These are phyloP conservation scores for Ochropleura plecta DNA, from an alignment of 2,888 invertebrate genomes.

Conservation along the genomic window DNA sequence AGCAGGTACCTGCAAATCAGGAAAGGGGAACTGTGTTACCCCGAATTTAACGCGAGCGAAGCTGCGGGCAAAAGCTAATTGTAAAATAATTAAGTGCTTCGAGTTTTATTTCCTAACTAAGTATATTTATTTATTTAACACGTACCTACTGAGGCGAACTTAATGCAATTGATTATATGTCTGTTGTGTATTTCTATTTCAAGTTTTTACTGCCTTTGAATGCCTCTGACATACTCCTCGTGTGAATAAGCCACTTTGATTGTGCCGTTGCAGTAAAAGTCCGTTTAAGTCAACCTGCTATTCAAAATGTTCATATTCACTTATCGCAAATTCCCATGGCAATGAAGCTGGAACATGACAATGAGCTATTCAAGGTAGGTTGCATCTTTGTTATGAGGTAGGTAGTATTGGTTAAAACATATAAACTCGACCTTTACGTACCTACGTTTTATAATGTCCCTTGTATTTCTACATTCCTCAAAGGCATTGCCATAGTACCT, in stretches of 20 bases:
- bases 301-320: background rate
- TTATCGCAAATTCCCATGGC: slow-evolving; percentile 19
- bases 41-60: too few species aligned
- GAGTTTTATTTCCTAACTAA: too few species aligned
- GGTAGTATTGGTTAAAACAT: background rate
- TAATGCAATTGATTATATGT: too few species aligned
- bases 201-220: background rate
- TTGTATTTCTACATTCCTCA: background rate
- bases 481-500: background rate
- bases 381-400: slow-evolving; percentile 2
- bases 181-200: background rate
- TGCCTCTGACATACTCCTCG: background rate
- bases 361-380: slow-evolving; percentile 1
- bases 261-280: background rate
- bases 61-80: too few species aligned
- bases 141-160: too few species aligned
- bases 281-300: too few species aligned
- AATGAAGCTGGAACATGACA: slow-evolving; percentile 13
- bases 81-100: too few species aligned
- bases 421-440: background rate
- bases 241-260: background rate
- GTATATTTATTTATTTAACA: too few species aligned
- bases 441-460: background rate
- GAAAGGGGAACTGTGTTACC: too few species aligned
- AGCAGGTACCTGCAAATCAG: too few species aligned